A percentile compares a stretch with the other conserved stretches of the same genome.
Evolutionary conservation across 2,113 vertebrate genomes (phyloP).

Genomic region (Dendropsophus ebraccatus): DNA sequence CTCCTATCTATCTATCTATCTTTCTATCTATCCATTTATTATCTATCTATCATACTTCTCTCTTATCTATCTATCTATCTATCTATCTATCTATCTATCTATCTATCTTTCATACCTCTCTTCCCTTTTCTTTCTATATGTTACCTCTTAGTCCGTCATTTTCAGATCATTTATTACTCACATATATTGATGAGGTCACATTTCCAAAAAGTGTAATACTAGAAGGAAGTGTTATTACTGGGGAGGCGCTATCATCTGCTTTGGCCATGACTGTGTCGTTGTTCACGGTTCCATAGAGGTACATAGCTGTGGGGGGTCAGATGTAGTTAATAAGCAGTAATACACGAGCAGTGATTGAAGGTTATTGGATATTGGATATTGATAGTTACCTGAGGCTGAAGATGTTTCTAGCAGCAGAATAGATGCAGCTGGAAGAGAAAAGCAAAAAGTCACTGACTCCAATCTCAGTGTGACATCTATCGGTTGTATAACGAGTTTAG

Average conservation of each 20-base stretch:
- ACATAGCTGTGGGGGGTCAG: neutral
- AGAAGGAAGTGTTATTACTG: neutral
- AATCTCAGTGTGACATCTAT: too few relatives aligned
- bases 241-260: neutral
- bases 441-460: neutral
- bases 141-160: neutral
- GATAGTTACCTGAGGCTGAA: neutral
- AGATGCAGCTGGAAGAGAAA: neutral
- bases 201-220: slow-evolving; percentile 12
- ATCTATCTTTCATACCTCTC: neutral
- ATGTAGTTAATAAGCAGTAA: neutral
- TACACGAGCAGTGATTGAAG: too few relatives aligned
- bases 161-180: neutral
- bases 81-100: too few relatives aligned
- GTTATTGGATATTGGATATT: neutral
- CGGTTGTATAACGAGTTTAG: too few relatives aligned
- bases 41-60: too few relatives aligned
- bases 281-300: neutral
- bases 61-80: neutral
- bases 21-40: too few relatives aligned
- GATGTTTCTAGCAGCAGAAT: neutral
- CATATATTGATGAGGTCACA: neutral
- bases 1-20: too few relatives aligned
- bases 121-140: neutral
- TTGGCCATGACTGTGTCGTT: neutral